Conservation (phyloP, 2,888 invertebrate species). For the Holacanthella duospinosa region DNA sequence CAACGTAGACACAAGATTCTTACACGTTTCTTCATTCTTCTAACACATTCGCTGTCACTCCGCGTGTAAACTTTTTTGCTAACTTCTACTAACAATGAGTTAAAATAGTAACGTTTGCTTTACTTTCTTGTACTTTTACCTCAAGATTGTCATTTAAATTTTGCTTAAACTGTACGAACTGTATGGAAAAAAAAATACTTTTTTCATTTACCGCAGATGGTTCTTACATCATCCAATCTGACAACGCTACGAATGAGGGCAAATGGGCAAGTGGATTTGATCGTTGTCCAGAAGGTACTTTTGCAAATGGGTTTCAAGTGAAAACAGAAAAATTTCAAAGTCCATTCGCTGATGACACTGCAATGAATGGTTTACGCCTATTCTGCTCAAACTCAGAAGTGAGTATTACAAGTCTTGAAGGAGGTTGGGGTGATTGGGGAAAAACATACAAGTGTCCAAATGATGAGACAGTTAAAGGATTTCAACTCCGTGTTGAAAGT, state of each 20-base stretch:
- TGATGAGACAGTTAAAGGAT: background rate
- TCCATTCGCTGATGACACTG: slow-evolving; percentile 3
- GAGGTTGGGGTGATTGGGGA: background rate
- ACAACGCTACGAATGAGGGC: background rate
- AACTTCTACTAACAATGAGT: too few relatives aligned
- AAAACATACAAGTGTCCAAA: background rate
- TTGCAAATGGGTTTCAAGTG: slow-evolving; percentile 5
- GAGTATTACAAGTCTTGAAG: background rate
- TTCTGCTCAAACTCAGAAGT: background rate
- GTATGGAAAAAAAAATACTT: too few relatives aligned
- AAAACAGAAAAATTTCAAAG: background rate
- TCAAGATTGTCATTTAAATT: too few relatives aligned
- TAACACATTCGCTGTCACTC: too few relatives aligned
- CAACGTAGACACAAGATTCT: too few relatives aligned
- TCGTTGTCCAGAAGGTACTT: slow-evolving; percentile 4
- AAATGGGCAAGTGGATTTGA: background rate
- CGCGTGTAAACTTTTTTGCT: too few relatives aligned
- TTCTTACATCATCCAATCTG: background rate
- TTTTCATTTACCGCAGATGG: too few relatives aligned
- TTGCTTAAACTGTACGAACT: too few relatives aligned
- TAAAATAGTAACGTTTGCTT: too few relatives aligned
- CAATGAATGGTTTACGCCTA: background rate
- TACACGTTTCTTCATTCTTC: too few relatives aligned
- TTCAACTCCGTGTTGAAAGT: background rate
- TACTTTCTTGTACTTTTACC: too few relatives aligned